Conservation (phyloP, 2,797 vertebrate species). For the Malurus leucopterus region DNA sequence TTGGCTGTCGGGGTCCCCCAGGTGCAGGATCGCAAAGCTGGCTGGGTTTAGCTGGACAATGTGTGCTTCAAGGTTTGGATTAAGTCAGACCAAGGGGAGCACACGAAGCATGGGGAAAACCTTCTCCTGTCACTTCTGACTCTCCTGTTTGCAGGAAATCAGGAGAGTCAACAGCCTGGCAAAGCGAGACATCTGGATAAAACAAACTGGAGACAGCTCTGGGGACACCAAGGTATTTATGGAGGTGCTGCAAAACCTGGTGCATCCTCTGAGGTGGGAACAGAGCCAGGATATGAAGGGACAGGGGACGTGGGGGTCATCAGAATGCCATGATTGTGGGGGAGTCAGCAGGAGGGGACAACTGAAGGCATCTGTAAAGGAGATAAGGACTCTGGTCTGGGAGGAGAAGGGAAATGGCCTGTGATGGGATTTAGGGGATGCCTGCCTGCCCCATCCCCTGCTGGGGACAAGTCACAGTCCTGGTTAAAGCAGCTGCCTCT, state of each 20-base stretch:
- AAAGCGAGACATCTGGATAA: constrained; percentile 38
- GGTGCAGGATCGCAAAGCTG: not conserved
- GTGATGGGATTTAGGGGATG: not conserved
- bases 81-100: not conserved
- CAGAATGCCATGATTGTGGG: not conserved
- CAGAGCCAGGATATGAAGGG: not conserved
- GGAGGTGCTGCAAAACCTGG: not conserved
- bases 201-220: constrained; percentile 1
- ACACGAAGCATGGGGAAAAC: rapidly evolving
- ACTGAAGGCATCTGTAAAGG: not conserved
- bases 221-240: constrained; percentile 60
- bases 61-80: not conserved
- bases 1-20: not conserved
- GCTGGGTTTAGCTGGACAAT: not conserved
- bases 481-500: not conserved
- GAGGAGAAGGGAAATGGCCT: not conserved
- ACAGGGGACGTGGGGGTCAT: rapidly evolving
- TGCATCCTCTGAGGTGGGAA: not conserved
- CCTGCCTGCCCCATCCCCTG: not conserved
- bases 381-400: not conserved
- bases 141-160: constrained; percentile 49
- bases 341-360: not conserved
- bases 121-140: not conserved
- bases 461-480: not conserved
- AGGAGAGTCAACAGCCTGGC: constrained; percentile 21